Evolutionary conservation across 2,113 vertebrate genomes (phyloP).

Genomic region (Menura novaehollandiae): DNA sequence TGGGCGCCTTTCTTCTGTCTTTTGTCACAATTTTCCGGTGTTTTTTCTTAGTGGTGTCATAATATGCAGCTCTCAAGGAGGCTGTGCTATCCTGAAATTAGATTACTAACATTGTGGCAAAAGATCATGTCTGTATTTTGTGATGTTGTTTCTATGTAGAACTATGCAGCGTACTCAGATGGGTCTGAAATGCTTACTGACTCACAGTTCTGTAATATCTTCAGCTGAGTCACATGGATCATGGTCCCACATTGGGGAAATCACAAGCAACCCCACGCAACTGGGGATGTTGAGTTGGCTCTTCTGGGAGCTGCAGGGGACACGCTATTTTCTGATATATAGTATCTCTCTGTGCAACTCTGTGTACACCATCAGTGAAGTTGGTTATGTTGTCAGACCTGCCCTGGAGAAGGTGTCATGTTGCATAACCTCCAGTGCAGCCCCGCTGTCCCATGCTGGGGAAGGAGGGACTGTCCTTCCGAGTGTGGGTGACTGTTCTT

Average conservation of each 20-base stretch:
- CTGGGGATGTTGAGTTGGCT: not conserved
- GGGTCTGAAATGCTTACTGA: not conserved
- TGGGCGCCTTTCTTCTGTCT: not conserved
- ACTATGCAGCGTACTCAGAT: not conserved
- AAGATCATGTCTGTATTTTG: not conserved
- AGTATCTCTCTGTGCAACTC: not conserved
- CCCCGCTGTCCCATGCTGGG: rapidly evolving
- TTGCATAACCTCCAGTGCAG: not conserved
- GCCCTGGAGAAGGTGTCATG: not conserved
- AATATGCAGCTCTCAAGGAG: not conserved
- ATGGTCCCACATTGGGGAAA: not conserved
- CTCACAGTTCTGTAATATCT: not conserved
- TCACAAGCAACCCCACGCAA: not conserved
- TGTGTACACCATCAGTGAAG: not conserved
- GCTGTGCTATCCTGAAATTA: not conserved
- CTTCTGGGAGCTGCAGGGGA: not conserved
- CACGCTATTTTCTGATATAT: not conserved
- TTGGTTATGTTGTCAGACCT: not conserved
- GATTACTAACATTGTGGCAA: not conserved
- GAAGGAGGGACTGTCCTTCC: not conserved
- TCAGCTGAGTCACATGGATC: not conserved
- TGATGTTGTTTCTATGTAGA: not conserved
- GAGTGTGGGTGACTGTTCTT: not conserved
- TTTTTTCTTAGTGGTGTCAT: not conserved
- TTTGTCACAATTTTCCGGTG: not conserved